Evolutionary conservation across 2,113 vertebrate genomes (phyloP).

Genomic region (Chascanopsetta lugubris): DNA sequence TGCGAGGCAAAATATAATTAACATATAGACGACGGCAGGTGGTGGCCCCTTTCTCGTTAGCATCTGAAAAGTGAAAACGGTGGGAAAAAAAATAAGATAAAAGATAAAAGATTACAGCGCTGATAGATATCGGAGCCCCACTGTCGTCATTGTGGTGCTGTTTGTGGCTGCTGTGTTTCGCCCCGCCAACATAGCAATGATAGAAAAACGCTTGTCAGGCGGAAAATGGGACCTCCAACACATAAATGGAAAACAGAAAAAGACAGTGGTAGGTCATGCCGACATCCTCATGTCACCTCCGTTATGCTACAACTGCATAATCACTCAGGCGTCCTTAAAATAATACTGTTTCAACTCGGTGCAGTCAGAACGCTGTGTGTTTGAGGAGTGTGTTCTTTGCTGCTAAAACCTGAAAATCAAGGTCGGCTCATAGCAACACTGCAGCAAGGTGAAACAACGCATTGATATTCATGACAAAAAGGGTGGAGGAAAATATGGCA

Average conservation of each 20-base stretch:
- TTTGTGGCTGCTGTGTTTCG: slow-evolving; percentile 8
- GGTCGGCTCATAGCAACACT: slow-evolving; percentile 11
- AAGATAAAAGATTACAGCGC: background rate
- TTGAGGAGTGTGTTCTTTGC: slow-evolving; percentile 8
- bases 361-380: background rate
- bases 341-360: slow-evolving; percentile 10
- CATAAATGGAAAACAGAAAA: slow-evolving; percentile 44
- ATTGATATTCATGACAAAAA: background rate
- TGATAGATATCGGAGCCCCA: slow-evolving; percentile 4
- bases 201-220: slow-evolving; percentile 47
- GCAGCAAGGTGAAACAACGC: background rate
- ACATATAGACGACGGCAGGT: slow-evolving; percentile 4
- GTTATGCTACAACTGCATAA: slow-evolving; percentile 6
- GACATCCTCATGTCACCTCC: slow-evolving; percentile 10
- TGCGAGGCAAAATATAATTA: slow-evolving; percentile 1
- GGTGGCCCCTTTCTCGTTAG: background rate
- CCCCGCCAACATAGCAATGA: slow-evolving; percentile 53
- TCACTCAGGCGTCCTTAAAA: slow-evolving; percentile 18
- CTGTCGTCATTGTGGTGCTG: slow-evolving; percentile 2
- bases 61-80: background rate
- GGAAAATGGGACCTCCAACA: slow-evolving; percentile 44
- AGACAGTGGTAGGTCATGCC: slow-evolving; percentile 31
- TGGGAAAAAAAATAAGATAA: background rate
- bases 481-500: background rate
- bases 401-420: slow-evolving; percentile 6